These are phyloP conservation scores for Epistrophella euchroma DNA, from an alignment of 2,888 invertebrate species.

Conservation along the genomic window DNA sequence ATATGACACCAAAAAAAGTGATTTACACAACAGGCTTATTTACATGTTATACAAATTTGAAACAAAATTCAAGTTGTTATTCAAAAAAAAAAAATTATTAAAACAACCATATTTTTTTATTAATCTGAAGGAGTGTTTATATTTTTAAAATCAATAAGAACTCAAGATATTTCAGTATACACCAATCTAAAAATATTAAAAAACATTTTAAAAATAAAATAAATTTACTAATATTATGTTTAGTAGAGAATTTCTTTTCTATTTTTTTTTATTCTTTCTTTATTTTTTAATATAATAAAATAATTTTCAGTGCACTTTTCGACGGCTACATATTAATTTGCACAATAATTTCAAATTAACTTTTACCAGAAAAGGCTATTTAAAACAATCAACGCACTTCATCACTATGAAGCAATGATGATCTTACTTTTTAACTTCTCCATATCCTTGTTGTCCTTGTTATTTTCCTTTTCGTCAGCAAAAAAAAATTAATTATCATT, in stretches of 20 bases:
- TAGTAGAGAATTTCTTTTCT: slow-evolving; percentile 43
- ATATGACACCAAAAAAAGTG: no score
- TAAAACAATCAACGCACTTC: slow-evolving; percentile 55
- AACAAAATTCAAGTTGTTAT: no score
- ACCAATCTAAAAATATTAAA: slow-evolving; percentile 38
- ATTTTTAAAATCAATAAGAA: background rate
- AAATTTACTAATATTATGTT: slow-evolving; percentile 38
- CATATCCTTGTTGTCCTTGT: slow-evolving; percentile 16
- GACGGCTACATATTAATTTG: slow-evolving; percentile 70
- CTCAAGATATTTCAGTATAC: slow-evolving; percentile 64
- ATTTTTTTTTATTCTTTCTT: slow-evolving; percentile 15
- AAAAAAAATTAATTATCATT: slow-evolving; percentile 14
- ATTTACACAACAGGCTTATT: no score
- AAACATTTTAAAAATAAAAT: slow-evolving; percentile 18
- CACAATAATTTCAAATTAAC: slow-evolving; percentile 64
- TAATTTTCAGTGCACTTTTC: slow-evolving; percentile 73
- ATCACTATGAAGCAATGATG: slow-evolving; percentile 51
- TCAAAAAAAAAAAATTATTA: no score
- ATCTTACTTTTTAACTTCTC: slow-evolving; percentile 41
- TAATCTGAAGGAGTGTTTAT: no score
- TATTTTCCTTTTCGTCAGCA: slow-evolving; percentile 31
- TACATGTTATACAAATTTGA: no score
- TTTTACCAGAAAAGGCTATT: slow-evolving; percentile 52
- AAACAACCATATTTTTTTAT: no score
- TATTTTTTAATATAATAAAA: slow-evolving; percentile 36